phyloP scores from a whole-genome alignment of 2,113 vertebrate species.

The Ictidomys tridecemlineatus region DNA sequence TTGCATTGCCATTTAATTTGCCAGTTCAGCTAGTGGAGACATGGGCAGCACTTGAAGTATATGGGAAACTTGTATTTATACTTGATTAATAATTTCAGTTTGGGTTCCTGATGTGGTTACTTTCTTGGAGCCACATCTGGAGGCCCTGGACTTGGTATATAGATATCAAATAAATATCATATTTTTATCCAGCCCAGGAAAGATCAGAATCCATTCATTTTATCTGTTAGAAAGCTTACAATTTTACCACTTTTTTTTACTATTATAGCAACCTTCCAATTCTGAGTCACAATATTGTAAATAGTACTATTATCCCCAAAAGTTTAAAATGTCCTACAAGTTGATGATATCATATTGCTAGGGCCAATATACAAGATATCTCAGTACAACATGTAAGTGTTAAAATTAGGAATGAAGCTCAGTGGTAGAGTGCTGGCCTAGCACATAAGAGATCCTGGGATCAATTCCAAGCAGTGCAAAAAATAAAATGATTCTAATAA shows the following conservation, averaged over 20 bases:
- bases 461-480: background rate
- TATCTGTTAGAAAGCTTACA: background rate
- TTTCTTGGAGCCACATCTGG: background rate
- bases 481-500: background rate
- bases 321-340: background rate
- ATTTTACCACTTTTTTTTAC: background rate
- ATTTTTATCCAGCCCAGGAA: background rate
- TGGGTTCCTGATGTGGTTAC: background rate
- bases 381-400: background rate
- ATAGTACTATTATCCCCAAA: background rate
- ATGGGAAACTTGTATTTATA: background rate
- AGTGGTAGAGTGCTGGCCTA: background rate
- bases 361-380: background rate
- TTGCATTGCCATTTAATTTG: background rate
- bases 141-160: background rate
- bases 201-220: background rate
- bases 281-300: background rate
- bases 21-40: background rate
- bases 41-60: background rate
- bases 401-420: background rate
- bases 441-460: background rate
- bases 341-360: background rate
- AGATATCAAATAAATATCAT: background rate
- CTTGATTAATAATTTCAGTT: constrained; percentile 22
- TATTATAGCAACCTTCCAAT: background rate